phyloP scores from a whole-genome alignment of 2,797 vertebrate species.

The Enteromius anoplus region DNA sequence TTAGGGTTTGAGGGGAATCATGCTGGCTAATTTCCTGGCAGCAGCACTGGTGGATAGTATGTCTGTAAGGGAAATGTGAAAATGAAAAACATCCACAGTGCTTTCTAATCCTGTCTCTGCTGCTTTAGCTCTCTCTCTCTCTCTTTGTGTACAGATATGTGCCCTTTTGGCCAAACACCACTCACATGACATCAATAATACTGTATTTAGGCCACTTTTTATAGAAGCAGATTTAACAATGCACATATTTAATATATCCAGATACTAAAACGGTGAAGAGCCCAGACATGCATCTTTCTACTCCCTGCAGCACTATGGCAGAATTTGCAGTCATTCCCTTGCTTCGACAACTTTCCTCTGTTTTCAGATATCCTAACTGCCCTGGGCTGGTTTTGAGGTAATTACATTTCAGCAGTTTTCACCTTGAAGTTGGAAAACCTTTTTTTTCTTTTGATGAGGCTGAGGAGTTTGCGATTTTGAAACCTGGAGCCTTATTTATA shows the following conservation, averaged over 20 bases:
- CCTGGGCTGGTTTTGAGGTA: conserved; percentile 48
- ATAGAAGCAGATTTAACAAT: conserved; percentile 51
- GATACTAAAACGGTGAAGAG: conserved; percentile 61
- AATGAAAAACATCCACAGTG: conserved; percentile 21
- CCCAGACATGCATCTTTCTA: conserved; percentile 71
- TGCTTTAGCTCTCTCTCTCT: conserved; percentile 13
- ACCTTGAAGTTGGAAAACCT: conserved; percentile 56
- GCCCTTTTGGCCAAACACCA: conserved; percentile 34
- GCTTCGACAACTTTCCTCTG: conserved; percentile 57
- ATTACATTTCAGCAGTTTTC: conserved; percentile 52
- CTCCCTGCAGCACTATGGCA: conserved; percentile 69
- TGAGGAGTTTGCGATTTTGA: conserved; percentile 28
- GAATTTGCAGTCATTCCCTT: conserved; percentile 53
- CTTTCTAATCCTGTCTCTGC: conserved; percentile 24
- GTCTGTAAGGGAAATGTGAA: conserved; percentile 27
- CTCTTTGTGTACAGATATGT: conserved; percentile 7
- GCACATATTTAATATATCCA: conserved; percentile 64
- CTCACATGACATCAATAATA: conserved; percentile 70
- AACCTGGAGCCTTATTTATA: background rate
- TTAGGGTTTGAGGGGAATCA: conserved; percentile 22
- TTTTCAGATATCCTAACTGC: conserved; percentile 44
- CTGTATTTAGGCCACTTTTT: conserved; percentile 23
- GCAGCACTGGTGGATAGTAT: background rate
- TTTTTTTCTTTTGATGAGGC: conserved; percentile 47
- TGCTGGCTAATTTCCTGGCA: conserved; percentile 24